Evolutionary conservation across 2,797 vertebrate species (phyloP), one percentile per base, ranked within the genome.

Genomic region (Sparus aurata): DNA sequence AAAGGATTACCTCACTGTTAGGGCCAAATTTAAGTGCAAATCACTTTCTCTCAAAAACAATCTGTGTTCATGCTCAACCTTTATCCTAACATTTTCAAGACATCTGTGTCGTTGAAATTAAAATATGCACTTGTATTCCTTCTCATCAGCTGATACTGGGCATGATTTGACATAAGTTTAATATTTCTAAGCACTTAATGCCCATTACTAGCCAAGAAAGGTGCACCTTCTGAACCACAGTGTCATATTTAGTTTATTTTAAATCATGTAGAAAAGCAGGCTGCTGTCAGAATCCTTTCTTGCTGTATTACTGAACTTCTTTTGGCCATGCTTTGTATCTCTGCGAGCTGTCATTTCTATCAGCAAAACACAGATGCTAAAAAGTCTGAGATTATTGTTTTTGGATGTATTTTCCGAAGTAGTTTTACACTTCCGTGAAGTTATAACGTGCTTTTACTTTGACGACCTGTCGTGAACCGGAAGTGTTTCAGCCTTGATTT

Each of bases 391-490:
- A 4, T 27, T 15, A 25, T 52, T 53, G 22, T 72, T 52, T 38
- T 43, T 12, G 12, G 22, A 38, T 12, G 54, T 3, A 15, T 57
- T 25, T 30, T 11, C 12, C 0, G n/a, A 53, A 55, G 0, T 20
- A 18, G 8, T 25, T 53, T 38, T n/a, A 8, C 30, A 12, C 43
- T 45, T 30, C 17, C 1, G 12, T 53, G 13, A 34, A 2, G 60
- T 27, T 38, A 38, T 38, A 10, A 65, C 2, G 1, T 13, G n/a
- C 70, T 75, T 77, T 90, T 87, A 85, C 78, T 83, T 73, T 86
- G 80, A 66, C 12, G 79, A 0, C 1, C 0, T 57, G 38, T 38
- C 38, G 2, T 38, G 8, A 78, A n/a, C 69, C 80, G 89, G 89
- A 89, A 84, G 58, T 68, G 12, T 0, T 58, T 55, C 0, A 4